A percentile compares a stretch with the other conserved stretches of the same genome.
Evolutionary conservation across 1,140 invertebrate species (phyloP).

Genomic region (Tribolium madens): DNA sequence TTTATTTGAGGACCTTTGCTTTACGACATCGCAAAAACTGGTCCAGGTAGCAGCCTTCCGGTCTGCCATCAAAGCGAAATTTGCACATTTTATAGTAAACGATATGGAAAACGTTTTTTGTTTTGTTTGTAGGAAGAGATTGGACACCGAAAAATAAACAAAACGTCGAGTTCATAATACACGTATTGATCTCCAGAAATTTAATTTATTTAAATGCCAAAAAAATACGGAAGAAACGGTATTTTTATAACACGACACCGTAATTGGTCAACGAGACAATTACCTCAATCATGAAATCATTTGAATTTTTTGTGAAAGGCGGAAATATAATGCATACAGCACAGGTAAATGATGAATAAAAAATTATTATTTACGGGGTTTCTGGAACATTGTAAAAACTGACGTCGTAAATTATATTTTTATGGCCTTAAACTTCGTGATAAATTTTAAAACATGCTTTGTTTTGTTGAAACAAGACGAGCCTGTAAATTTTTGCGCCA

Average conservation of each 20-base stretch:
- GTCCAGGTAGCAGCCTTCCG: slow-evolving; percentile 1
- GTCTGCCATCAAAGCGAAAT: slow-evolving; percentile 18
- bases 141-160: slow-evolving; percentile 29
- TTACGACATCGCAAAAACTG: background rate
- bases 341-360: slow-evolving; percentile 14
- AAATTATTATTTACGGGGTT: slow-evolving; percentile 21
- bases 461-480: slow-evolving; percentile 15
- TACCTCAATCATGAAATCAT: background rate
- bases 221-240: background rate
- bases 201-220: slow-evolving; percentile 2
- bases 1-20: slow-evolving; percentile 1
- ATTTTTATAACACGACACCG: slow-evolving; percentile 17
- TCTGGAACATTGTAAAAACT: slow-evolving; percentile 27
- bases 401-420: slow-evolving; percentile 23
- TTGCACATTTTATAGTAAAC: slow-evolving; percentile 35
- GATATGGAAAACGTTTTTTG: slow-evolving; percentile 30
- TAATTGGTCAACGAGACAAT: background rate
- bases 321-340: slow-evolving; percentile 1
- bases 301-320: background rate
- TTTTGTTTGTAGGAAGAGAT: slow-evolving; percentile 23
- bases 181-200: background rate
- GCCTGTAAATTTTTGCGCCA: background rate
- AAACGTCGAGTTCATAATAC: slow-evolving; percentile 11
- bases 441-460: slow-evolving; percentile 23
- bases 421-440: background rate